Percentiles rank a stretch among this genome's conserved stretches.
phyloP scores from a whole-genome alignment of 1,140 invertebrate species.

The Vanessa atalanta region DNA sequence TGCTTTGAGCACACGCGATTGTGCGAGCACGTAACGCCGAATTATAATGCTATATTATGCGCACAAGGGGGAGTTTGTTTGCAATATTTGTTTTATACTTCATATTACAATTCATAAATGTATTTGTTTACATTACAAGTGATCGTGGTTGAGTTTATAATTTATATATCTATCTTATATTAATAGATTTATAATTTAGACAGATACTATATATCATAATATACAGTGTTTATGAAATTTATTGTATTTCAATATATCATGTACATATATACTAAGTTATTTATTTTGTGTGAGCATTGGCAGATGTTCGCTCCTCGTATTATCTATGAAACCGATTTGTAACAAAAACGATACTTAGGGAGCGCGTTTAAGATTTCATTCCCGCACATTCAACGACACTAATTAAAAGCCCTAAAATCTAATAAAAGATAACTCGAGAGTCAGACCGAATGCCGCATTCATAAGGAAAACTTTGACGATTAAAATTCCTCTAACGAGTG shows the following conservation, averaged over 20 bases:
- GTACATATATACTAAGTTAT: background rate
- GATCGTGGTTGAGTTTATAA: background rate
- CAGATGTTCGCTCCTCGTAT: slow-evolving; percentile 30
- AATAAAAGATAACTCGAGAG: slow-evolving; percentile 77
- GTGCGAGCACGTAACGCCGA: slow-evolving; percentile 53
- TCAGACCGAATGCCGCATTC: slow-evolving; percentile 70
- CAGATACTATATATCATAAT: background rate
- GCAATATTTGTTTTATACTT: background rate
- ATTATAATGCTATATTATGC: slow-evolving; percentile 69
- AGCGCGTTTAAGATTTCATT: slow-evolving; percentile 66
- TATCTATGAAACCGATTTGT: slow-evolving; percentile 23
- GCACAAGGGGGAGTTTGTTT: slow-evolving; percentile 8
- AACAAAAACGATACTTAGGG: slow-evolving; percentile 46
- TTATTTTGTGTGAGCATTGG: slow-evolving; percentile 15
- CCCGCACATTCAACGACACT: slow-evolving; percentile 67
- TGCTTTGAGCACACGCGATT: slow-evolving; percentile 67
- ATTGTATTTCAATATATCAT: too few species aligned
- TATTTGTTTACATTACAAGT: background rate
- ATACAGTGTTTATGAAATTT: too few species aligned
- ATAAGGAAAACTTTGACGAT: slow-evolving; percentile 77
- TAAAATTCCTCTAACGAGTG: slow-evolving; percentile 80
- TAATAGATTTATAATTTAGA: background rate
- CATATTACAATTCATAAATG: background rate
- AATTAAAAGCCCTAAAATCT: slow-evolving; percentile 73
- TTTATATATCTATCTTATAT: too few species aligned